phyloP scores from a whole-genome alignment of 2,113 vertebrate genomes.

The Ailuropoda melanoleuca region DNA sequence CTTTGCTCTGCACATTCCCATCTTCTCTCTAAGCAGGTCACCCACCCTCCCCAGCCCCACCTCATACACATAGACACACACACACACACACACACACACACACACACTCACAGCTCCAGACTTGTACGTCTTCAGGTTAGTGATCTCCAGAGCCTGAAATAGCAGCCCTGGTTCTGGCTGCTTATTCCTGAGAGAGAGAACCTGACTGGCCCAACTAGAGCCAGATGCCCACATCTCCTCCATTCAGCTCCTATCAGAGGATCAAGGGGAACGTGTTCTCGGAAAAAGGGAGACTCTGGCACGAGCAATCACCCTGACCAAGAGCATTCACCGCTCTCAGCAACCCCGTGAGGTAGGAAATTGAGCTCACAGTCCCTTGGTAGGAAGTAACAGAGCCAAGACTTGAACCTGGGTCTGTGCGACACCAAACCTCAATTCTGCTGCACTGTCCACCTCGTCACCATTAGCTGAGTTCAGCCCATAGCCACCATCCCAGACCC shows the following conservation, averaged over 20 bases:
- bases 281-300: background rate
- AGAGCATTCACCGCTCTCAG: background rate
- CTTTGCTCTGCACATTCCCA: background rate
- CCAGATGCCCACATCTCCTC: background rate
- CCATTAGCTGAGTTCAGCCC: background rate
- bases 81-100: no score
- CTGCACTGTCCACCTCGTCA: background rate
- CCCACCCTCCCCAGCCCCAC: background rate
- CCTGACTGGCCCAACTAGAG: background rate
- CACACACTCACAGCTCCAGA: background rate
- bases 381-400: conserved; percentile 8
- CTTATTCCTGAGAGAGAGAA: background rate
- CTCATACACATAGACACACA: background rate
- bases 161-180: background rate
- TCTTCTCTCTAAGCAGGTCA: background rate
- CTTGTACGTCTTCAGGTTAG: background rate
- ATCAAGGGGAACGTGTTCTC: background rate
- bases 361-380: background rate
- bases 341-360: conserved; percentile 24
- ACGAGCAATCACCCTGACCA: background rate
- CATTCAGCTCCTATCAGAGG: background rate
- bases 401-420: background rate
- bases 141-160: background rate
- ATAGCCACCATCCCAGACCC: background rate
- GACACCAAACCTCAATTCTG: background rate